Evolutionary conservation across 2,797 vertebrate species (phyloP), one percentile per base, ranked within the genome.

Genomic region (Basileuterus tristriatus): DNA sequence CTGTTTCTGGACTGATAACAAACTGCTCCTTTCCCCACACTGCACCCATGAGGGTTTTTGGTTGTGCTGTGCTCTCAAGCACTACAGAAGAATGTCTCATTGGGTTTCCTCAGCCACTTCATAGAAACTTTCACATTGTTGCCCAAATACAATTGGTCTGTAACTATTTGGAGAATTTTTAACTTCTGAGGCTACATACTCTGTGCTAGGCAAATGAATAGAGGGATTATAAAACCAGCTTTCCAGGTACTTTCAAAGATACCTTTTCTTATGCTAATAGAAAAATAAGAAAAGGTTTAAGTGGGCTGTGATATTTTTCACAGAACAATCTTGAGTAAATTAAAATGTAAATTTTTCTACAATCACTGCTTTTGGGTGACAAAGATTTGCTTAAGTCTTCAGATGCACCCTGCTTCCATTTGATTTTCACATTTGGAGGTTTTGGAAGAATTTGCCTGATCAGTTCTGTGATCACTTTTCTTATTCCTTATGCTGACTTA

Each of bases 281-380:
- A 75, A 90, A 95, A 95, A 55, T 46, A 76, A 59, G 44, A 79
- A 83, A 88, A 89, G 23, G 69, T 63, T 78, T 83, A 72, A 95
- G 77, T 4, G 2, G 65, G 46, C 9, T 85, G 55, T 20, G 29
- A 44, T 84, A 88, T 84, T 93, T 95, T 81, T 83, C 71, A 86
- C 39, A 79, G 67, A 90, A 94, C 47, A 83, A 71, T 52, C 67
- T 75, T 60, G 32, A 93, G 49, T 43, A 93, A 93, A 94, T 84
- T 55, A 90, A 90, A 93, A 93, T 72, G 95, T 55, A 93, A 63
- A n/a, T 88, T 76, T 86, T 89, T 90, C 52, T 83, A 80, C 70
- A 65, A 20, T 64, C 32, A 34, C 12, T 93, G 80, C 52, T 94
- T 87, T 85, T 85, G 62, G 63, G 19, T 76, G 36, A 78, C n/a